Base-by-base conservation (phyloP, 2,797 vertebrate genomes). In the Lutjanus argentimaculatus region DNA sequence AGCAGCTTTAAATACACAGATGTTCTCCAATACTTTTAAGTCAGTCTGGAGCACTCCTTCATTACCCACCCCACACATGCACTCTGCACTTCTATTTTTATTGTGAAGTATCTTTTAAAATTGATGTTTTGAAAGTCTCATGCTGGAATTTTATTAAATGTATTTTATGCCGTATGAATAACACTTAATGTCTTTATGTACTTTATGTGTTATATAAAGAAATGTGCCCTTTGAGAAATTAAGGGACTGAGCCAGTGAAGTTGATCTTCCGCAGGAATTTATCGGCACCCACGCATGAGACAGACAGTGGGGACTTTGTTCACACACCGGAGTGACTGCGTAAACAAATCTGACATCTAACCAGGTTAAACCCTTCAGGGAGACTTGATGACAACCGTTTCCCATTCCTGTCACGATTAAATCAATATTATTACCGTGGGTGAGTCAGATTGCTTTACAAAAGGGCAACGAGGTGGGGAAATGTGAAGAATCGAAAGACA, bases 281-380 rank as follows among this genome's bases (percentile, higher is more conserved):
- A 36, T 19, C 65, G 67, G 40, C 67, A 8, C 83, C 75, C 77
- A 73, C 68, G 22, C 58, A 67, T 7, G 40, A 61, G 21, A 52
- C 55, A 42, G 46, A 86, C 69, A 83, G 74, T 12, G 4, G 19
- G n/a, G 55, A 75, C 58, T 73, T 78, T 75, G 65, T 74, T 77
- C 56, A 61, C 25, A 45, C 67, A 8, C 48, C 63, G 36, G 5
- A 80, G 57, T 43, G 70, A 62, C 48, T 63, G 61, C 64, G 42
- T 63, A 61, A 81, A 85, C 67, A 76, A 56, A 83, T 68, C 61
- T 85, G 77, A 85, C 78, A 89, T 78, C 65, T 59, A 79, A 82
- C 66, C 80, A 88, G 65, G 66, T 70, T 58, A 71, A 85, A 79
- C 25, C 57, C 74, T 64, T 73, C 53, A 51, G 67, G 66, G 82